Conservation (phyloP, 2,113 vertebrate genomes). For the Syngnathoides biaculeatus region DNA sequence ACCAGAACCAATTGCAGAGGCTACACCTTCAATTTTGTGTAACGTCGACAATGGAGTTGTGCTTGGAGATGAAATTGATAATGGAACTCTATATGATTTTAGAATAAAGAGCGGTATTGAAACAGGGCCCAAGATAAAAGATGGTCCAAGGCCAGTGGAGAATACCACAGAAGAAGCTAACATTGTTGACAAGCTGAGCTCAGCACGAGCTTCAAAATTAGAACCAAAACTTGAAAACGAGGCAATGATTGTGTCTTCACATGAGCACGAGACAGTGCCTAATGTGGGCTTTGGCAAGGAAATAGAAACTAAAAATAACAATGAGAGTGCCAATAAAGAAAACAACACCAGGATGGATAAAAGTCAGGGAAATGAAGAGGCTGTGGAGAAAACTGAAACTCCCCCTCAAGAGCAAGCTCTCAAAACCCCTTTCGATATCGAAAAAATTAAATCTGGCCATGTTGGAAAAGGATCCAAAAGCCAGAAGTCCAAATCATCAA, state of each 20-base stretch:
- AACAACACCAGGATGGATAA: conserved; percentile 19
- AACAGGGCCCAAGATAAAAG: conserved; percentile 7
- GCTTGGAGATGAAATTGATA: conserved; percentile 10
- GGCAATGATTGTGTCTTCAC: conserved; percentile 1
- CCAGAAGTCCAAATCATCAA: conserved; percentile 61
- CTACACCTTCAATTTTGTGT: neutral
- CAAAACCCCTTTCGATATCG: conserved; percentile 18
- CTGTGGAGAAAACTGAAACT: conserved; percentile 13
- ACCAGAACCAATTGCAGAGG: conserved; percentile 28
- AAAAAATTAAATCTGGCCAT: conserved; percentile 17
- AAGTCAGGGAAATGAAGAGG: neutral
- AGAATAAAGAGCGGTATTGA: conserved; percentile 17
- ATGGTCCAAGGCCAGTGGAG: conserved; percentile 17
- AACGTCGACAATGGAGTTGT: conserved; percentile 15
- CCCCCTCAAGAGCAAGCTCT: conserved; percentile 16
- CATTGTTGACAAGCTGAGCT: conserved; percentile 6
- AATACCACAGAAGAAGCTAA: conserved; percentile 18
- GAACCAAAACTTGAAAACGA: conserved; percentile 33
- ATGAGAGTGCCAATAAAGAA: conserved; percentile 11
- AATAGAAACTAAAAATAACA: conserved; percentile 7
- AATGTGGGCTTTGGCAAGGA: conserved; percentile 3
- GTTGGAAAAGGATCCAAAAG: conserved; percentile 42
- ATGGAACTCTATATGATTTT: neutral
- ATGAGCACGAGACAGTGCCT: conserved; percentile 13
- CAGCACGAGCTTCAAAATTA: conserved; percentile 6